These are phyloP conservation scores for Brachypodius melanocephalos DNA, from an alignment of 2,113 vertebrate genomes.

Conservation along the genomic window DNA sequence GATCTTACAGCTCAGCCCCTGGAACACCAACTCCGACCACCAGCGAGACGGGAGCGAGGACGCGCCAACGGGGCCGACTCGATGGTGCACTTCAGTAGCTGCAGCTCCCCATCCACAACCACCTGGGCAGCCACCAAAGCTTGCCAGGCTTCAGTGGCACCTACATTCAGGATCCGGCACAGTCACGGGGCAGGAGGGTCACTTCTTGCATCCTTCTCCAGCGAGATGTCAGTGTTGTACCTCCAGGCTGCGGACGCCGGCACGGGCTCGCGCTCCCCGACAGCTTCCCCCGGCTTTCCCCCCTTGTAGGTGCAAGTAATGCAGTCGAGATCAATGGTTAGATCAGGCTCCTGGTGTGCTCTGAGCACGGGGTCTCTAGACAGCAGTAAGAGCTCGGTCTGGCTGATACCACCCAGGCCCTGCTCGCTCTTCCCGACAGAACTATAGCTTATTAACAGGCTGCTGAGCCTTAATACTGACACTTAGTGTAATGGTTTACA, in stretches of 20 bases:
- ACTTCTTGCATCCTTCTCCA: constrained; percentile 25
- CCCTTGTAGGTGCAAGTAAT: constrained; percentile 49
- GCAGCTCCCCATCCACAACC: constrained; percentile 53
- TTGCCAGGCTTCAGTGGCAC: background rate
- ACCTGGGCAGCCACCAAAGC: background rate
- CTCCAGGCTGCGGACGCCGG: background rate
- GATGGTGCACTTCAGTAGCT: background rate
- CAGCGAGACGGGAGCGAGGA: constrained; percentile 31
- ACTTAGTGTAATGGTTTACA: constrained; percentile 63
- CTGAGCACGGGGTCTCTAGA: constrained; percentile 50
- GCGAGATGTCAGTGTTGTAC: background rate
- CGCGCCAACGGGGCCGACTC: background rate
- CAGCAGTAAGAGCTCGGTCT: constrained; percentile 45
- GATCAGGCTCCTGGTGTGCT: constrained; percentile 46
- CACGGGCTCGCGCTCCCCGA: background rate
- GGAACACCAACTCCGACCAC: background rate
- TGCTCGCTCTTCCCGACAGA: constrained; percentile 48
- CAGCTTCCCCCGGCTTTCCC: background rate
- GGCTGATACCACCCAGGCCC: constrained; percentile 44
- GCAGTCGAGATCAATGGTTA: constrained; percentile 32
- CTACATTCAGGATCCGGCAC: constrained; percentile 45
- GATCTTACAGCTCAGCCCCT: constrained; percentile 27
- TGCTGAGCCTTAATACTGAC: constrained; percentile 81
- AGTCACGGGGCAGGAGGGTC: constrained; percentile 24
- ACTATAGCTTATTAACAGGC: constrained; percentile 80